Conservation (phyloP, 2,888 invertebrate species). For the Platerodrilus igneus region DNA sequence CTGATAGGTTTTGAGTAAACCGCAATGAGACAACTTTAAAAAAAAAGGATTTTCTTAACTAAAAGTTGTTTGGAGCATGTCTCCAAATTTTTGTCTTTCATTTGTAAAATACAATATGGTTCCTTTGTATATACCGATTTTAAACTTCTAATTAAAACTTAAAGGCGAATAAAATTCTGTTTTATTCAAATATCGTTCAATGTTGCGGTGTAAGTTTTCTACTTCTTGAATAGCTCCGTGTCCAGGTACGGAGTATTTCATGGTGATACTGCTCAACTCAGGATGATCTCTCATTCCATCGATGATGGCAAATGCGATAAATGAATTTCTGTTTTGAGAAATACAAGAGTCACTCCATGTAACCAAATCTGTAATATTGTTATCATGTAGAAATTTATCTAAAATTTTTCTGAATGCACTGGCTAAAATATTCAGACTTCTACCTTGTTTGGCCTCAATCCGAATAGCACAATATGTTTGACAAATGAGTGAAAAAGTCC, state of each 20-base stretch:
- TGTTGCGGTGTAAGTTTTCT: slow-evolving; percentile 27
- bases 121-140: slow-evolving; percentile 20
- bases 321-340: slow-evolving; percentile 24
- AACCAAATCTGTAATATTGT: slow-evolving; percentile 24
- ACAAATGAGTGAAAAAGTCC: slow-evolving; percentile 21
- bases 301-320: slow-evolving; percentile 25
- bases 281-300: slow-evolving; percentile 23
- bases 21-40: slow-evolving; percentile 36
- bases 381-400: slow-evolving; percentile 18
- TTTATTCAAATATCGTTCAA: slow-evolving; percentile 24
- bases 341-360: slow-evolving; percentile 29
- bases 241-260: slow-evolving; percentile 28
- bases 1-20: slow-evolving; percentile 43
- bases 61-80: no score
- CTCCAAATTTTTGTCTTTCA: no score
- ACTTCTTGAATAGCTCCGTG: slow-evolving; percentile 31
- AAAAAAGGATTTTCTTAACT: no score
- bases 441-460: slow-evolving; percentile 19
- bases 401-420: slow-evolving; percentile 25
- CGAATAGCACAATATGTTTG: slow-evolving; percentile 24
- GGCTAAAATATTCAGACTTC: slow-evolving; percentile 24
- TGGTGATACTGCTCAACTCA: slow-evolving; percentile 11
- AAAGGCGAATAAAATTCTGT: slow-evolving; percentile 24
- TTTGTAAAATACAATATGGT: slow-evolving; percentile 17
- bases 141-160: slow-evolving; percentile 16